Percentiles rank a stretch among this genome's conserved stretches.
Evolutionary conservation across 1,140 invertebrate genomes (phyloP).

Genomic region (Spodoptera litura): DNA sequence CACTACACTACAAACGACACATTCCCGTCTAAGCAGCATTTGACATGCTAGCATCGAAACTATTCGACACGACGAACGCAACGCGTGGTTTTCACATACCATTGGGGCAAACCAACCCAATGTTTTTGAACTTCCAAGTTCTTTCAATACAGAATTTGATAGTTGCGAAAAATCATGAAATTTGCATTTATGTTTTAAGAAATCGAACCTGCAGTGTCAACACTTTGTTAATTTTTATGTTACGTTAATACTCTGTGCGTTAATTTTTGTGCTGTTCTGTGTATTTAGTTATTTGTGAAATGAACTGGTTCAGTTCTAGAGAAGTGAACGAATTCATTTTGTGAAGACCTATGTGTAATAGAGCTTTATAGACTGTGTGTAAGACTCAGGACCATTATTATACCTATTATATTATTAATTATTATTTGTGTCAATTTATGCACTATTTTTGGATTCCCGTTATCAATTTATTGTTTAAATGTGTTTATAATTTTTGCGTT

Average conservation of each 20-base stretch:
- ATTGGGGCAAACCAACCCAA: neutral
- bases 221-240: constrained; percentile 63
- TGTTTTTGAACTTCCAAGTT: constrained; percentile 25
- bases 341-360: constrained; percentile 69
- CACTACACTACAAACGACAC: constrained; percentile 63
- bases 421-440: constrained; percentile 71
- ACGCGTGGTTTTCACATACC: constrained; percentile 44
- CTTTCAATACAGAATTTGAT: constrained; percentile 25
- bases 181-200: constrained; percentile 71
- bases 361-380: constrained; percentile 81
- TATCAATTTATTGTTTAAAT: constrained; percentile 65
- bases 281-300: constrained; percentile 74
- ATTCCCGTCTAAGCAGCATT: constrained; percentile 65
- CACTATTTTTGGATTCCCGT: constrained; percentile 67
- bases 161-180: constrained; percentile 49
- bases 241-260: constrained; percentile 73
- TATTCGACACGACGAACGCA: constrained; percentile 48
- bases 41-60: constrained; percentile 28
- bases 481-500: constrained; percentile 63
- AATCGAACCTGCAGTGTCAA: constrained; percentile 76
- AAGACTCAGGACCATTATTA: constrained; percentile 83
- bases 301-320: constrained; percentile 61
- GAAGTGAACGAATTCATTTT: constrained; percentile 67
- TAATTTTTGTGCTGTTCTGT: constrained; percentile 79
- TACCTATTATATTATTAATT: constrained; percentile 59